Evolutionary conservation across 2,113 vertebrate genomes (phyloP), one percentile per base, ranked within the genome.

Genomic region (Phylloscopus trochilus): DNA sequence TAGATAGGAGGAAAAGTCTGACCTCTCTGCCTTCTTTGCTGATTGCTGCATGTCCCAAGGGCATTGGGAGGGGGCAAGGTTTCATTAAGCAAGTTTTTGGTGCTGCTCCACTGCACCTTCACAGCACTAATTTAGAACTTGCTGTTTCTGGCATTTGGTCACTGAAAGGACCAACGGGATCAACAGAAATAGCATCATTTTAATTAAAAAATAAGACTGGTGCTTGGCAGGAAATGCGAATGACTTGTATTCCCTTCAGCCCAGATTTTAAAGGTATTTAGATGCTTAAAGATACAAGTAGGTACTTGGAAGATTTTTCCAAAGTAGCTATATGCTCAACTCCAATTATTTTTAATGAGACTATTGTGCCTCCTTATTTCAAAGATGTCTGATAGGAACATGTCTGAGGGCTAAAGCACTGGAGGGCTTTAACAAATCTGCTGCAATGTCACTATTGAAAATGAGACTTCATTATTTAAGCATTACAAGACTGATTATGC

Each of bases 281-380:
- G 63, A 17, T 87, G 17, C 31, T 90, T 89, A 82, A 87, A 92
- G 60, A 49, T 52, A 78, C 7, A 89, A 37, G 39, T 69, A 90
- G 7, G 46, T 70, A 80, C 30, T 43, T 72, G n/a, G 22, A 59
- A 80, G 33, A 13, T 81, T 74, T 83, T 83, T 93, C 56, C 52
- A 28, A 67, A 63, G 33, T 35, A 86, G 9, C 33, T 81, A 3
- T 55, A 51, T 52, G 19, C 24, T 58, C 69, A 78, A 2, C 53
- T 67, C 44, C 56, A 80, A 58, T 92, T 92, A 83, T 90, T 93
- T 95, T 92, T 86, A 92, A 81, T 78, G 59, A 94, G 73, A 15
- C 30, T 55, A 59, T n/a, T 12, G 20, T 81, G 60, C 10, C 60
- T 94, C 19, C 27, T 80, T 60, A 39, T 83, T 88, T 90, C 41